Conservation (phyloP, 2,797 vertebrate genomes). For the Sparidentex hasta region DNA sequence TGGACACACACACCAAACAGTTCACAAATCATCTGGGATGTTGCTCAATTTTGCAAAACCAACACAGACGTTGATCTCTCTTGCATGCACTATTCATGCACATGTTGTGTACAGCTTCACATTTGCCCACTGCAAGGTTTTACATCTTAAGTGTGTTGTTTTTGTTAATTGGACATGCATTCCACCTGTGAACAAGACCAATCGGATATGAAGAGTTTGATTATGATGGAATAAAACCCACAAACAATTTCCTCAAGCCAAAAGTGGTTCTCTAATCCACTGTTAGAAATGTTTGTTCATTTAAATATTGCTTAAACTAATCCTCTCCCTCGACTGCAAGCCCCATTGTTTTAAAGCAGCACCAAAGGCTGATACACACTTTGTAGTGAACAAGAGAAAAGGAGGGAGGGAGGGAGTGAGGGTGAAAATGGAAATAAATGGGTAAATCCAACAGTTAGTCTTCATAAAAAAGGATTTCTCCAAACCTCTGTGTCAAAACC, state of each 20-base stretch:
- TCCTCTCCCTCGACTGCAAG: conserved; percentile 3
- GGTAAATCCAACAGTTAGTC: conserved; percentile 31
- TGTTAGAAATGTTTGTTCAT: conserved; percentile 27
- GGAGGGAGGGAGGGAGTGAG: not conserved
- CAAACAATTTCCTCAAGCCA: conserved; percentile 10
- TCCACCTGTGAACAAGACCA: conserved; percentile 7
- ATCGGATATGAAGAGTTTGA: conserved; percentile 25
- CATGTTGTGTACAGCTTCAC: not conserved
- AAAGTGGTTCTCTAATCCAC: conserved; percentile 24
- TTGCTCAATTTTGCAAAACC: conserved; percentile 4
- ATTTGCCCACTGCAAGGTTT: not conserved
- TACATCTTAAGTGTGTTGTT: not conserved
- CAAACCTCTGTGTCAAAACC: conserved; percentile 36
- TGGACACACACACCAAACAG: conserved; percentile 6
- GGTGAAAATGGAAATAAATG: not conserved
- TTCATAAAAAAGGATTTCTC: conserved; percentile 37
- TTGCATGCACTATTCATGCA: not conserved
- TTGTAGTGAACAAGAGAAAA: conserved; percentile 4
- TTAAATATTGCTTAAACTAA: conserved; percentile 37
- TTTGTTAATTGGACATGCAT: not conserved
- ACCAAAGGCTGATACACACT: conserved; percentile 21
- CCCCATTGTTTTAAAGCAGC: conserved; percentile 28
- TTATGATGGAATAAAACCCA: conserved; percentile 12
- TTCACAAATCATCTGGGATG: not conserved
- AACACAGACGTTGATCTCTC: conserved; percentile 11